Percentiles rank a stretch among this genome's conserved stretches.
Evolutionary conservation across 2,888 invertebrate genomes (phyloP).

Genomic region (Plebejus anna): DNA sequence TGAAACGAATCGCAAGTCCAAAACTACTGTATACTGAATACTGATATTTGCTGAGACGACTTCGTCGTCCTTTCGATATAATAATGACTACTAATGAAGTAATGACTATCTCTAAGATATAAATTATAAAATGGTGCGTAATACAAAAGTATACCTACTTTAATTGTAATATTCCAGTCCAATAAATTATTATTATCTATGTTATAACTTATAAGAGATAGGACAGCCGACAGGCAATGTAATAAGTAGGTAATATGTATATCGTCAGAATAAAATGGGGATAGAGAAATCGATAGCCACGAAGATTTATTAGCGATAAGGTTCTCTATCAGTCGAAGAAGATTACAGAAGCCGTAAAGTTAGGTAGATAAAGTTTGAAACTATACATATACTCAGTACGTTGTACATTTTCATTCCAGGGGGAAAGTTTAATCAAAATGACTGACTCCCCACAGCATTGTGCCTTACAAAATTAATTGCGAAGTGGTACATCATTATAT

Average conservation of each 20-base stretch:
- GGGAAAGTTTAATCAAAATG: neutral
- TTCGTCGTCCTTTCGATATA: too few relatives aligned
- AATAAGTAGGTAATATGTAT: neutral
- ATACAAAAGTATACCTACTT: neutral
- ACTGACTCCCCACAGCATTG: neutral
- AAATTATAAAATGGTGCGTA: neutral
- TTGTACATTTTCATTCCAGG: neutral
- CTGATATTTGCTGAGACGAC: too few relatives aligned
- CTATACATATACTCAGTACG: neutral
- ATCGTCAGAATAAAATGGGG: neutral
- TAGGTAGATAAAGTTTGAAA: slow-evolving; percentile 8
- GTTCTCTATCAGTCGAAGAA: slow-evolving; percentile 3
- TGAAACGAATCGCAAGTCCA: too few relatives aligned
- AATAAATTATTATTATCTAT: neutral
- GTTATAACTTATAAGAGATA: neutral
- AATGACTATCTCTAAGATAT: neutral
- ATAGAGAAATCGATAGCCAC: slow-evolving; percentile 16
- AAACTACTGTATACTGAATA: too few relatives aligned
- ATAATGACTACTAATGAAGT: too few relatives aligned
- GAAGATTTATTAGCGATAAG: slow-evolving; percentile 23
- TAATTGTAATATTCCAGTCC: neutral
- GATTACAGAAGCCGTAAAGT: slow-evolving; percentile 12
- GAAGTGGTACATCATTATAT: neutral
- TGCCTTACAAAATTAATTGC: neutral
- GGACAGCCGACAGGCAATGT: neutral